Evolutionary conservation across 1,140 invertebrate species (phyloP).

Genomic region (Polypedilum vanderplanki): DNA sequence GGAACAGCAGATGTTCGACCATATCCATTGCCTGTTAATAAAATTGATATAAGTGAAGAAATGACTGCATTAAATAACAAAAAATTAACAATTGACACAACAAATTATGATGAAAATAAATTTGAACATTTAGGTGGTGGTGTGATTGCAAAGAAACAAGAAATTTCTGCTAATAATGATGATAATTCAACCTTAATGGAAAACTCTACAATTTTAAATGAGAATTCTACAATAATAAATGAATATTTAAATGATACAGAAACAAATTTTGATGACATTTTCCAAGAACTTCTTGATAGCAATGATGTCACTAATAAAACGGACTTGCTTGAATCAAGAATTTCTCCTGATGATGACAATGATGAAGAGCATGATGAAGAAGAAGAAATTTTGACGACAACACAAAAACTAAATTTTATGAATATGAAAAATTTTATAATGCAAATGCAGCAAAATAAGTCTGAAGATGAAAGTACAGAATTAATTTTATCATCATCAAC

Average conservation of each 20-base stretch:
- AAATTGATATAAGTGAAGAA: constrained; percentile 39
- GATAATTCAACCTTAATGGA: background rate
- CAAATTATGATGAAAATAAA: constrained; percentile 26
- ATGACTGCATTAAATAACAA: constrained; percentile 31
- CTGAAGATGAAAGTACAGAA: constrained; percentile 13
- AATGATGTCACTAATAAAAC: constrained; percentile 27
- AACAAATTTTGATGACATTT: constrained; percentile 9
- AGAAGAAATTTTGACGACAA: constrained; percentile 14
- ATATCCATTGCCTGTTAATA: constrained; percentile 40
- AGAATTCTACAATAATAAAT: background rate
- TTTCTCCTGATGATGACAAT: constrained; percentile 35
- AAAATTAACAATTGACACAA: background rate
- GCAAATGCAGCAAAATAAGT: constrained; percentile 34
- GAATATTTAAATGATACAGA: background rate
- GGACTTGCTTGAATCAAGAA: constrained; percentile 37
- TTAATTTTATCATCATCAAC: background rate
- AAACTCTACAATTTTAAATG: background rate
- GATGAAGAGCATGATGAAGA: background rate
- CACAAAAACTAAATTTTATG: constrained; percentile 36
- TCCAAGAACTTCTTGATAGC: constrained; percentile 8
- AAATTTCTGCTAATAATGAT: background rate
- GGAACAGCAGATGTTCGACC: constrained; percentile 40
- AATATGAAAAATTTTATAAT: constrained; percentile 42
- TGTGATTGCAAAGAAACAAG: constrained; percentile 41
- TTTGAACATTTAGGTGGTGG: constrained; percentile 42